phyloP scores from a whole-genome alignment of 92 coral and sea anemone species.

The Isaurus tuberculatus region DNA sequence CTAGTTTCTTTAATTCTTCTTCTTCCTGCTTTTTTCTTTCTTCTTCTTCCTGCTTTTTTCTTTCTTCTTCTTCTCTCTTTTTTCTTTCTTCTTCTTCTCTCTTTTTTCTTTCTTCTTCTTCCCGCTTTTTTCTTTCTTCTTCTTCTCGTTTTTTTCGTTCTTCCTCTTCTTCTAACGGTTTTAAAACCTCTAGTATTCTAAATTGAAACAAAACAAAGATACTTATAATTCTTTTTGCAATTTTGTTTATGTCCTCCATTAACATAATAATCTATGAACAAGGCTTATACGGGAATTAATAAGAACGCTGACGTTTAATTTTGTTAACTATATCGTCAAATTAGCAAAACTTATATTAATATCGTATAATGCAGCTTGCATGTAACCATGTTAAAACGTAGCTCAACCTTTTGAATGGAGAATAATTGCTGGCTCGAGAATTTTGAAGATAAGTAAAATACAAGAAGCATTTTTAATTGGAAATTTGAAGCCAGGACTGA shows the following conservation, averaged over 20 bases:
- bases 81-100: slow-evolving; percentile 45
- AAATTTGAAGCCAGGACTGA: no score
- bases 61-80: slow-evolving; percentile 30
- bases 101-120: slow-evolving; percentile 53
- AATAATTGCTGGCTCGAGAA: no score
- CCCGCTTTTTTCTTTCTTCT: slow-evolving; percentile 48
- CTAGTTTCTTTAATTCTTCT: slow-evolving; percentile 52
- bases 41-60: slow-evolving; percentile 24
- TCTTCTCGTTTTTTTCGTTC: slow-evolving; percentile 34
- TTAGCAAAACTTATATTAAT: no score
- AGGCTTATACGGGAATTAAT: no score
- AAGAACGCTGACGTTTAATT: neutral
- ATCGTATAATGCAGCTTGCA: no score
- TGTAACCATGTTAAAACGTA: no score
- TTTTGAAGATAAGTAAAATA: no score
- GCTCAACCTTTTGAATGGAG: no score
- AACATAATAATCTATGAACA: no score
- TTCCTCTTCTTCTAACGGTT: slow-evolving; percentile 55
- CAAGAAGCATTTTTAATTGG: no score
- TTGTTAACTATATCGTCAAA: no score
- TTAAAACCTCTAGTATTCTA: slow-evolving; percentile 70
- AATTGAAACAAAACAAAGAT: neutral
- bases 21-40: slow-evolving; percentile 39
- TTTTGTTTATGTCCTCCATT: neutral
- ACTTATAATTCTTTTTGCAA: neutral